Conservation (phyloP, 2,113 vertebrate species). For the Cyanocitta stelleri region DNA sequence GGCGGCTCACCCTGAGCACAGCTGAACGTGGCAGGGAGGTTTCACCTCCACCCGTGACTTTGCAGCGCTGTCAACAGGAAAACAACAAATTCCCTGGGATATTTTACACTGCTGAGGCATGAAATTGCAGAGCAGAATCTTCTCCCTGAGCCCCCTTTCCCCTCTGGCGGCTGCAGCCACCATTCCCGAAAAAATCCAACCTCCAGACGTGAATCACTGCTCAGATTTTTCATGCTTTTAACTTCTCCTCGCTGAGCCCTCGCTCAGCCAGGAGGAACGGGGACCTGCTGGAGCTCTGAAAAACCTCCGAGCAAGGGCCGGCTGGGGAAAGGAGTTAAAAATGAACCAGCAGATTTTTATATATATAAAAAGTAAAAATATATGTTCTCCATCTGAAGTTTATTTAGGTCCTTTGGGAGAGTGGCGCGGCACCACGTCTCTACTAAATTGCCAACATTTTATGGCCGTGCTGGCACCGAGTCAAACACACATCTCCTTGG, state of each 20-base stretch:
- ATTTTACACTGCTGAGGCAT: background rate
- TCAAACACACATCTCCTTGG: conserved; percentile 73
- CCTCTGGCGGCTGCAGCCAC: background rate
- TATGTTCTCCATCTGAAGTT: conserved; percentile 82
- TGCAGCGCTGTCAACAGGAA: background rate
- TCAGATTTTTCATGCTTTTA: conserved; percentile 21
- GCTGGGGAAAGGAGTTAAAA: conserved; percentile 51
- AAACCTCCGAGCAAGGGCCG: background rate
- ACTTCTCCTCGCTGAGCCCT: background rate
- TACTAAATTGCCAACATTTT: conserved; percentile 79
- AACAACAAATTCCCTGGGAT: background rate
- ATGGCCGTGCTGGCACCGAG: conserved; percentile 71
- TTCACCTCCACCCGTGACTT: background rate
- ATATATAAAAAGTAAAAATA: conserved; percentile 59
- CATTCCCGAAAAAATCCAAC: background rate
- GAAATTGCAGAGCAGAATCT: conserved; percentile 17
- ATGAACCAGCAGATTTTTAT: conserved; percentile 56
- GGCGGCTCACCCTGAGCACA: background rate
- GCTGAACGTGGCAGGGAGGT: background rate
- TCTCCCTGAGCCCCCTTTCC: conserved; percentile 18
- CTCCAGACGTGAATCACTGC: conserved; percentile 30
- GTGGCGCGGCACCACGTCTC: conserved; percentile 74
- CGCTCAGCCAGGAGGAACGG: background rate
- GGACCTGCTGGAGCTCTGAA: conserved; percentile 20
- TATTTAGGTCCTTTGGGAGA: conserved; percentile 77